phyloP scores from a whole-genome alignment of 1,140 invertebrate genomes.

The Mesaphorura yosii region DNA sequence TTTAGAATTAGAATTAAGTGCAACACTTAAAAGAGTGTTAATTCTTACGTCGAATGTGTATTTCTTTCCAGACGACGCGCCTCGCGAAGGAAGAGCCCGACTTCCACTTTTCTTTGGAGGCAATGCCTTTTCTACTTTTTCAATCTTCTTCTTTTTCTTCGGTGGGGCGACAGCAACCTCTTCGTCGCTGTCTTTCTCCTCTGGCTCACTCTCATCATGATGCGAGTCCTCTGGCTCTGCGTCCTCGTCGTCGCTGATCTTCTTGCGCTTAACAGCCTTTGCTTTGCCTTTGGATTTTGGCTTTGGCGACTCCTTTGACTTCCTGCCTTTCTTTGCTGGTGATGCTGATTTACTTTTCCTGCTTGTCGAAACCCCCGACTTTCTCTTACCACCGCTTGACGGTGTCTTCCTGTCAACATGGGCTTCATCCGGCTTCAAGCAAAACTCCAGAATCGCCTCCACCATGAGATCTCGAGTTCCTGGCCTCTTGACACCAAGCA shows the following conservation, averaged over 20 bases:
- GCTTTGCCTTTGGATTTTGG: not conserved
- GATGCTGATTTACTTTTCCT: constrained; percentile 1
- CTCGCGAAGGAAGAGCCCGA: too few relatives aligned
- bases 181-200: constrained; percentile 3
- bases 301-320: constrained; percentile 1
- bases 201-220: constrained; percentile 7
- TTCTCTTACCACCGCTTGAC: not conserved
- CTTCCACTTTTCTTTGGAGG: not conserved
- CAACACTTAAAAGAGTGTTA: too few relatives aligned
- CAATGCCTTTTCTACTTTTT: not conserved
- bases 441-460: constrained; percentile 23
- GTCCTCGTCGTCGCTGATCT: constrained; percentile 2
- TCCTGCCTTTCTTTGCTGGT: not conserved
- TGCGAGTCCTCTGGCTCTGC: constrained; percentile 1
- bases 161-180: not conserved
- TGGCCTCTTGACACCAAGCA: constrained; percentile 12
- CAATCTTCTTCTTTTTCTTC: not conserved
- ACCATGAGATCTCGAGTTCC: constrained; percentile 15
- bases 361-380: not conserved
- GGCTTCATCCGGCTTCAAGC: constrained; percentile 14
- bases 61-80: too few relatives aligned
- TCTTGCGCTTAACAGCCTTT: not conserved
- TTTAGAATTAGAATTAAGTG: too few relatives aligned
- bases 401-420: constrained; percentile 9
- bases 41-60: too few relatives aligned